phyloP scores from a whole-genome alignment of 2,888 invertebrate species.

The Arge pagana region DNA sequence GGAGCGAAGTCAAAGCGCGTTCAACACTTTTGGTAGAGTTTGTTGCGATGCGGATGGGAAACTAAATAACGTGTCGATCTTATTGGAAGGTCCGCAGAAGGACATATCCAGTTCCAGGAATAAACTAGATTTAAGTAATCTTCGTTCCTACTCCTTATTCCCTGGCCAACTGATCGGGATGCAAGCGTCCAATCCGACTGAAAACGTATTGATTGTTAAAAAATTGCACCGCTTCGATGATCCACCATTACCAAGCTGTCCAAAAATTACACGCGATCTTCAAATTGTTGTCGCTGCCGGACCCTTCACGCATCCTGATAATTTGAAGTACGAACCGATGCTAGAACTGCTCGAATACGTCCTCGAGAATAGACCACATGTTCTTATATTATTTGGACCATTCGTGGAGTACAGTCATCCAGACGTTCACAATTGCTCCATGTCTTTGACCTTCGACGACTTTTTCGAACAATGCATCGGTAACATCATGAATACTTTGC shows the following conservation, averaged over 20 bases:
- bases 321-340: constrained; percentile 79
- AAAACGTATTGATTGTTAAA: constrained; percentile 69
- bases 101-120: constrained; percentile 46
- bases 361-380: constrained; percentile 72
- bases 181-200: constrained; percentile 73
- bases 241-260: constrained; percentile 55
- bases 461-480: constrained; percentile 75
- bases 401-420: constrained; percentile 76
- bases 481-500: constrained; percentile 67
- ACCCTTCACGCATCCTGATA: constrained; percentile 80
- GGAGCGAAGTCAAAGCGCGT: constrained; percentile 52
- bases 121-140: constrained; percentile 59
- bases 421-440: constrained; percentile 64
- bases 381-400: constrained; percentile 83
- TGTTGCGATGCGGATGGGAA: constrained; percentile 76
- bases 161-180: constrained; percentile 81
- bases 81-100: constrained; percentile 69
- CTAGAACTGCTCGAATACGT: constrained; percentile 76
- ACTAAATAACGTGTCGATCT: constrained; percentile 71
- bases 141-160: constrained; percentile 71
- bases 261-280: constrained; percentile 52
- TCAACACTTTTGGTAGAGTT: constrained; percentile 71
- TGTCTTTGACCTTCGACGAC: constrained; percentile 73
- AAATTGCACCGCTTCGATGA: constrained; percentile 67
- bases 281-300: constrained; percentile 79